Base-by-base conservation (phyloP, 2,888 invertebrate genomes). In the Ophioninae sp. region DNA sequence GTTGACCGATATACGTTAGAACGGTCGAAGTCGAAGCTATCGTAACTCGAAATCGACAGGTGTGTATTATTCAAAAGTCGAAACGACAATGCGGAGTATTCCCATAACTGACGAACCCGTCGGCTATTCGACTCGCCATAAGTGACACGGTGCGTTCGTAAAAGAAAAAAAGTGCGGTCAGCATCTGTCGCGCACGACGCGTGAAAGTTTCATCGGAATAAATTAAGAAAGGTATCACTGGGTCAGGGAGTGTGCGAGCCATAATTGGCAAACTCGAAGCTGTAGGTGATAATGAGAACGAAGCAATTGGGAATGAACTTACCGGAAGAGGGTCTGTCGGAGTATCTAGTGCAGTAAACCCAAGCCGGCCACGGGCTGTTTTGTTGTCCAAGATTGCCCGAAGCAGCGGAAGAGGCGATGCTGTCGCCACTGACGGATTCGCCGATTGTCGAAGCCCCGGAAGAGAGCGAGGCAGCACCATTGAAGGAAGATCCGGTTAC, bases 271-370 rank as follows among this genome's bases (percentile, higher is more conserved):
- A 50, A 10, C 13, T 10, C 13, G 10, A 13, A 5, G 56, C 30
- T 10, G n/a, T 7, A n/a, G 23, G 6, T 17, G 0, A 20, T n/a
- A 20, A 17, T 0, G 20, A 2, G 0, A n/a, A 5, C 13, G 44
- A 13, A 64, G 30, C 5, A 20, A 64, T 17, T n/a, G 7, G 23
- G 57, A 30, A 44, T 37, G 50, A 81, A 83, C 84, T 81, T 64
- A 84, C 84, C 83, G 76, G 83, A 83, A 80, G 83, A 83, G 6
- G 97, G 97, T 90, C 97, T 94, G 93, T 97, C 97, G 89, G 96
- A 97, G 94, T 99, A 99, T 91, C 99, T 94, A 7, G 99, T 99
- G 94, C 99, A 99, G 94, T 98, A 99, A 67, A 99, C 98, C 99
- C 99, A 99, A 44, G 99, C 99, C 0, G 99, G 99, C 97, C 98